phyloP scores from a whole-genome alignment of 2,113 vertebrate genomes.

The Grallaria varia region DNA sequence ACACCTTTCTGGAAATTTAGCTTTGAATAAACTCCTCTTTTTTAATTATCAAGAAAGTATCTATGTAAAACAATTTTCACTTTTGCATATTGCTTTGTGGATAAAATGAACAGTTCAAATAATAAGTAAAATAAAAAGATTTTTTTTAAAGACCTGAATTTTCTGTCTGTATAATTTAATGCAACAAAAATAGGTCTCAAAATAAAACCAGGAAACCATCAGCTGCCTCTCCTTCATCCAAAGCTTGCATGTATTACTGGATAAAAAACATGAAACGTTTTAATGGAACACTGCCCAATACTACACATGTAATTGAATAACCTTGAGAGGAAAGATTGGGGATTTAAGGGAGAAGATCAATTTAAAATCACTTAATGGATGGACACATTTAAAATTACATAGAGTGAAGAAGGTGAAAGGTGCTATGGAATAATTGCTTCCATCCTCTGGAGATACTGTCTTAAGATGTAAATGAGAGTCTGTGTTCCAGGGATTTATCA shows the following conservation, averaged over 20 bases:
- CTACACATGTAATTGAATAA: constrained; percentile 58
- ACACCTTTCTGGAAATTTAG: neutral
- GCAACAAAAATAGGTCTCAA: neutral
- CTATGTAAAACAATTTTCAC: neutral
- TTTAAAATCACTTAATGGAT: constrained; percentile 64
- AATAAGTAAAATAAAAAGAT: neutral
- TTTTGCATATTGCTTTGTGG: neutral
- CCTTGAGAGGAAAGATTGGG: constrained; percentile 42
- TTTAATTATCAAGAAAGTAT: neutral
- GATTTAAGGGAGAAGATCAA: constrained; percentile 51
- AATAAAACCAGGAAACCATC: neutral
- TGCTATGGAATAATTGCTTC: constrained; percentile 56
- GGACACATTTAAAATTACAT: constrained; percentile 54
- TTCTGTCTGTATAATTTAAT: neutral
- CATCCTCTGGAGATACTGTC: constrained; percentile 27
- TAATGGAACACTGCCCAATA: constrained; percentile 6
- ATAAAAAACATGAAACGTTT: constrained; percentile 8
- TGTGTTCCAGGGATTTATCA: neutral
- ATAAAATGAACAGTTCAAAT: neutral
- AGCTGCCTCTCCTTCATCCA: neutral
- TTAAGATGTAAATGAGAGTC: constrained; percentile 48
- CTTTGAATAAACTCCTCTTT: neutral
- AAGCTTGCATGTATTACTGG: neutral
- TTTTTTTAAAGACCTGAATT: neutral
- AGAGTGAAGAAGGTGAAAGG: constrained; percentile 54